Evolutionary conservation across 2,797 vertebrate genomes (phyloP).

Genomic region (Lacerta viridis): DNA sequence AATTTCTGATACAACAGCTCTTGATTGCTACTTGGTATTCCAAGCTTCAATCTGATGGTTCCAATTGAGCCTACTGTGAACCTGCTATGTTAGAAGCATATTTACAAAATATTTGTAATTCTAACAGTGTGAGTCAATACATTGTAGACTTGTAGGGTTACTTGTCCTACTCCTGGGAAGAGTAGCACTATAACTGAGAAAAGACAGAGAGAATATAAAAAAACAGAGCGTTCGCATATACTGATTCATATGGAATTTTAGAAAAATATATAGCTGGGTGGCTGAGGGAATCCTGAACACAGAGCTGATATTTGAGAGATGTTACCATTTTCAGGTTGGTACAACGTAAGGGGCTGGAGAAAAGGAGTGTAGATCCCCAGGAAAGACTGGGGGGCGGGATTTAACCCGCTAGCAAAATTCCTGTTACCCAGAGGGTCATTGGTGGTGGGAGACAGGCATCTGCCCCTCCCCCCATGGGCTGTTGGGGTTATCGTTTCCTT

Average conservation of each 20-base stretch:
- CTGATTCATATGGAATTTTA: not conserved
- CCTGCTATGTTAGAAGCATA: not conserved
- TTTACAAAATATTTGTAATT: not conserved
- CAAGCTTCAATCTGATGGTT: not conserved
- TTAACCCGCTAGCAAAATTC: too few relatives aligned
- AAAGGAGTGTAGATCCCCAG: too few relatives aligned
- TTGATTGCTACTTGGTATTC: constrained; percentile 5
- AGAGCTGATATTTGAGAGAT: not conserved
- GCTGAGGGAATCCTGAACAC: not conserved
- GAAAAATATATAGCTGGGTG: not conserved
- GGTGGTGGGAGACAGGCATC: too few relatives aligned
- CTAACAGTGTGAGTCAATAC: not conserved
- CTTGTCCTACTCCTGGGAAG: not conserved
- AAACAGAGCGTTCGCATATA: not conserved
- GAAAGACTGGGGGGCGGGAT: too few relatives aligned
- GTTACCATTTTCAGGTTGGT: too few relatives aligned
- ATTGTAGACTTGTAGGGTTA: not conserved
- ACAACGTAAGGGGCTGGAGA: too few relatives aligned
- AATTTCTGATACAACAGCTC: not conserved
- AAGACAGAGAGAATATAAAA: not conserved
- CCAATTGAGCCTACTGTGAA: not conserved
- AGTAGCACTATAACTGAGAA: not conserved
- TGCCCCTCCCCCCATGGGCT: too few relatives aligned
- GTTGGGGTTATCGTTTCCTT: too few relatives aligned
- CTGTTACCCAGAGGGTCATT: too few relatives aligned